phyloP scores from a whole-genome alignment of 1,140 invertebrate genomes.

The Drosophila pseudoananassae region DNA sequence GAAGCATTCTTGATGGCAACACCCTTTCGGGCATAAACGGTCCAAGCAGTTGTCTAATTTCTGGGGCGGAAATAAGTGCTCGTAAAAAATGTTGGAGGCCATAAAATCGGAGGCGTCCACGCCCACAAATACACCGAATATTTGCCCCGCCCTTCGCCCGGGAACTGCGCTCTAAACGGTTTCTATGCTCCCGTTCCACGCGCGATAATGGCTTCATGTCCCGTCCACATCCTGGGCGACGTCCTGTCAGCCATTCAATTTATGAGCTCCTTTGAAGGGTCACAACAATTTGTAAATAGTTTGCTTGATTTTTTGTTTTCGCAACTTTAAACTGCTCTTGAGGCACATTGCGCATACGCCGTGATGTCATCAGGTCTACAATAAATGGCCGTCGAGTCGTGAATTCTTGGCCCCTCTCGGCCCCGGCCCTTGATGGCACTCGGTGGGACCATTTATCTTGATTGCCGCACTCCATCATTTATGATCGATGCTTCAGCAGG shows the following conservation, averaged over 20 bases:
- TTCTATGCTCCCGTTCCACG: constrained; percentile 42
- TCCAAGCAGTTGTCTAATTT: constrained; percentile 77
- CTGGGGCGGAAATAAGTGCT: constrained; percentile 82
- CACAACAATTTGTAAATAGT: constrained; percentile 57
- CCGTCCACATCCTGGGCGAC: constrained; percentile 8
- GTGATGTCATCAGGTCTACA: constrained; percentile 23
- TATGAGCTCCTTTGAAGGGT: constrained; percentile 36
- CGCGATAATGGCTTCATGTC: constrained; percentile 72
- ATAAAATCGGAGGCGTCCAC: constrained; percentile 49
- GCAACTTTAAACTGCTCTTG: constrained; percentile 27
- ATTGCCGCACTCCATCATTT: constrained; percentile 66
- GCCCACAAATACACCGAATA: constrained; percentile 11
- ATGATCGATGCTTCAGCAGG: constrained; percentile 65
- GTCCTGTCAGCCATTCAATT: constrained; percentile 41
- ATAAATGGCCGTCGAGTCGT: constrained; percentile 36
- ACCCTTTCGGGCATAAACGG: constrained; percentile 62
- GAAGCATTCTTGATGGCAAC: constrained; percentile 28
- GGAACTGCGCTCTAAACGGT: constrained; percentile 47
- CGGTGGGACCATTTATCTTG: constrained; percentile 67
- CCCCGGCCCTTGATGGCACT: constrained; percentile 28
- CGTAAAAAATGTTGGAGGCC: constrained; percentile 76
- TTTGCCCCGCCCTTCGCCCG: constrained; percentile 8
- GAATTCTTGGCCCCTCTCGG: constrained; percentile 39
- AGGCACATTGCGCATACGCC: constrained; percentile 52
- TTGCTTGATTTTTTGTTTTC: constrained; percentile 26